Evolutionary conservation across 1,140 invertebrate genomes (phyloP).

Genomic region (Nephila pilipes): DNA sequence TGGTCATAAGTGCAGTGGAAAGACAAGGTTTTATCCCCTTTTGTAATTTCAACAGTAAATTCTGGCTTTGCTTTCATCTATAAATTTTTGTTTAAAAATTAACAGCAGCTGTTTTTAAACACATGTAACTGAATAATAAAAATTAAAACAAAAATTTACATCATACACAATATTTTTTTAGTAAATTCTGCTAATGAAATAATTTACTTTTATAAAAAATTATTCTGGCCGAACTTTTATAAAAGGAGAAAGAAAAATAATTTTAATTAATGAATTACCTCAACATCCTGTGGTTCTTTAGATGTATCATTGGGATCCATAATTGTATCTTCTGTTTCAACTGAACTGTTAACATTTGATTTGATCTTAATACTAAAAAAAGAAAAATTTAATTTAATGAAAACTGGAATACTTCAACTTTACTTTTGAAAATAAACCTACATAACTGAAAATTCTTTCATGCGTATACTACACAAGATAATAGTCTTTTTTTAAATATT

Average conservation of each 20-base stretch:
- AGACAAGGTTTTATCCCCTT: slow-evolving; percentile 86
- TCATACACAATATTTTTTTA: too few species aligned
- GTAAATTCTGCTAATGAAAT: too few species aligned
- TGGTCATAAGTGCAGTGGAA: slow-evolving; percentile 91
- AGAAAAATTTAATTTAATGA: slow-evolving; percentile 25
- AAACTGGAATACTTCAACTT: not conserved
- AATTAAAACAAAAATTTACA: too few species aligned
- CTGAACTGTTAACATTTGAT: slow-evolving; percentile 95
- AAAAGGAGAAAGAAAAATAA: not conserved
- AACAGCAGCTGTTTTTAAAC: too few species aligned
- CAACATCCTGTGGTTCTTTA: slow-evolving; percentile 84
- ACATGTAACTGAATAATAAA: too few species aligned
- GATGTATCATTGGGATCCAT: slow-evolving; percentile 83
- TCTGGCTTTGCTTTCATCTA: slow-evolving; percentile 92
- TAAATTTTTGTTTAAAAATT: too few species aligned
- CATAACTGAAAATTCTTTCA: too few species aligned
- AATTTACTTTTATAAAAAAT: too few species aligned
- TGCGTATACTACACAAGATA: too few species aligned
- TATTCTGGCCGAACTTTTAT: too few species aligned
- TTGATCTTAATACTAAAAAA: slow-evolving; percentile 86
- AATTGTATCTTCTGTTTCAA: slow-evolving; percentile 88
- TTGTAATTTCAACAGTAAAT: slow-evolving; percentile 91
- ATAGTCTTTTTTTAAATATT: too few species aligned
- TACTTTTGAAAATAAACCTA: too few species aligned
- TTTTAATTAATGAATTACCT: slow-evolving; percentile 79